Conservation (phyloP, 1,140 invertebrate species). For the Zaprionus kolodkinae region DNA sequence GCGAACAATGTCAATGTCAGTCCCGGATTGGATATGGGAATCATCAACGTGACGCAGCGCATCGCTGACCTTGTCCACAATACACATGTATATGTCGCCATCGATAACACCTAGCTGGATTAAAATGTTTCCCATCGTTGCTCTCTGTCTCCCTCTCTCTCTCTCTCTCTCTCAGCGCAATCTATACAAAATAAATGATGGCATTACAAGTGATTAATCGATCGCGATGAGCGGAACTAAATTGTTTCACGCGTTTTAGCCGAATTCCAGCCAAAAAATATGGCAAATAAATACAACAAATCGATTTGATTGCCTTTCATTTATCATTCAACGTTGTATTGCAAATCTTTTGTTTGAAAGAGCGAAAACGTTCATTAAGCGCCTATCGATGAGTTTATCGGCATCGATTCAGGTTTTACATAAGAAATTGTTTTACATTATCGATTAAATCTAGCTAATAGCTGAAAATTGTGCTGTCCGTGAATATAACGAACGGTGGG, state of each 20-base stretch:
- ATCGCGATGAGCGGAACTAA: slow-evolving; percentile 31
- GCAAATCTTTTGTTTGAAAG: slow-evolving; percentile 8
- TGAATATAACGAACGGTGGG: background rate
- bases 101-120: slow-evolving; percentile 3
- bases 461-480: background rate
- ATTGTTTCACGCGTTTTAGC: slow-evolving; percentile 23
- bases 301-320: slow-evolving; percentile 5
- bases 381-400: background rate
- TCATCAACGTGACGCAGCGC: slow-evolving; percentile 5
- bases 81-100: slow-evolving; percentile 3
- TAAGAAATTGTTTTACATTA: background rate
- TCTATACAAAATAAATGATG: slow-evolving; percentile 10
- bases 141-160: background rate
- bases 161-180: background rate
- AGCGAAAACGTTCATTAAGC: background rate
- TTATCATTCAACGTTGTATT: background rate
- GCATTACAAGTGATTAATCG: slow-evolving; percentile 39
- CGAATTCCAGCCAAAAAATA: slow-evolving; percentile 25
- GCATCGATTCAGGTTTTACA: background rate
- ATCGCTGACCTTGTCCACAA: slow-evolving; percentile 9
- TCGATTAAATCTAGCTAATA: background rate
- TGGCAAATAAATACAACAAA: slow-evolving; percentile 18
- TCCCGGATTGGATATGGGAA: slow-evolving; percentile 12
- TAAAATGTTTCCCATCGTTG: slow-evolving; percentile 1
- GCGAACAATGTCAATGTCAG: slow-evolving; percentile 41